phyloP scores from a whole-genome alignment of 2,888 invertebrate species.

The Aradus depressus region DNA sequence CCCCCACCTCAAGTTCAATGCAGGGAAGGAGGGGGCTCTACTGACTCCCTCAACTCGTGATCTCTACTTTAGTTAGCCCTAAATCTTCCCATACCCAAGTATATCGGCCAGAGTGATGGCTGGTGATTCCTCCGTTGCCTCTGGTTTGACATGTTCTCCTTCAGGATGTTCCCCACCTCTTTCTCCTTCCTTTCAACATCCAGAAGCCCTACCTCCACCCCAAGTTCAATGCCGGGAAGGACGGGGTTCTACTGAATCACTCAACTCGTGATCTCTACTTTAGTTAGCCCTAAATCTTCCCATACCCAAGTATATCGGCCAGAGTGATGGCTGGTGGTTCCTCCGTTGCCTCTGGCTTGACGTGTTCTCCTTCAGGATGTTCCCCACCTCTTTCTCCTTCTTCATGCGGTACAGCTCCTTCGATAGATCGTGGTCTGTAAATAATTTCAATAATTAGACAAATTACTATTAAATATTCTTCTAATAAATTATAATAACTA shows the following conservation, averaged over 20 bases:
- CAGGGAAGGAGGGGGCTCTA: no score
- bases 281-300: no score
- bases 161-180: no score
- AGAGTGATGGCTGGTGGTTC: conserved; percentile 48
- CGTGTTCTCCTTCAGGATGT: conserved; percentile 49
- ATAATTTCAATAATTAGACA: conserved; percentile 1
- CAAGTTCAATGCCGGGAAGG: no score
- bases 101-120: conserved; percentile 63
- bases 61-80: no score
- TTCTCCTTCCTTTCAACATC: no score
- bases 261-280: no score
- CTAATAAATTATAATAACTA: conserved; percentile 5
- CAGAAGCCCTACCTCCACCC: no score
- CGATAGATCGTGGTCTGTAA: conserved; percentile 22
- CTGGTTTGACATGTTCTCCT: conserved; percentile 35
- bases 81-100: conserved; percentile 50
- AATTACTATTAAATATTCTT: not conserved
- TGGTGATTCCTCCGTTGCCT: conserved; percentile 39
- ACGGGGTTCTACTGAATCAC: no score
- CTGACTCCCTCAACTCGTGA: no score
- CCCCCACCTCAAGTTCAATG: no score
- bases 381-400: conserved; percentile 53
- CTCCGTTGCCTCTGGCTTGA: conserved; percentile 38
- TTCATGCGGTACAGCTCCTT: conserved; percentile 48
- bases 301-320: conserved; percentile 63